Evolutionary conservation across 2,113 vertebrate species (phyloP).

Genomic region (Struthio camelus): DNA sequence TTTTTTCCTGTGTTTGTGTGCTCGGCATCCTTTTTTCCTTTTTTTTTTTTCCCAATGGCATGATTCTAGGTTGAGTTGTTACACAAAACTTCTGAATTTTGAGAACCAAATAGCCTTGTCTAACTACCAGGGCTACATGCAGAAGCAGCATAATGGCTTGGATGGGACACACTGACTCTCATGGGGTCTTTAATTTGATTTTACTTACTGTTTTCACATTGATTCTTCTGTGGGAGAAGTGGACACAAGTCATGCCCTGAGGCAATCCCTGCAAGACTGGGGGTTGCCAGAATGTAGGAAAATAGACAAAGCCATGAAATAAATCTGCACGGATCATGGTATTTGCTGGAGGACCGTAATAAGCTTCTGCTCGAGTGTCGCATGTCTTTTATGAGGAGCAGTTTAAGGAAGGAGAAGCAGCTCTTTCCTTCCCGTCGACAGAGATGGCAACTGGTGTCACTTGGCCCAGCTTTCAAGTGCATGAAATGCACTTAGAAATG

Average conservation of each 20-base stretch:
- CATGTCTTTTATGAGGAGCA: neutral
- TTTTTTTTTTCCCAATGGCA: neutral
- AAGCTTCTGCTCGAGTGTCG: neutral
- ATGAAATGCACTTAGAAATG: neutral
- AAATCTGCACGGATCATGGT: neutral
- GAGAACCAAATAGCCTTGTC: neutral
- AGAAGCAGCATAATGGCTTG: neutral
- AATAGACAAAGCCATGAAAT: neutral
- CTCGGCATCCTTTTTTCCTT: neutral
- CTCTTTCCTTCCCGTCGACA: neutral
- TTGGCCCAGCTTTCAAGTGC: neutral
- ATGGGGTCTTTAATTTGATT: neutral
- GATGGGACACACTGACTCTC: neutral
- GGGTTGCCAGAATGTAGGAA: neutral
- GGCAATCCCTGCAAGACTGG: neutral
- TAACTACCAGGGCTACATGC: fast-evolving
- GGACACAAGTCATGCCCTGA: neutral
- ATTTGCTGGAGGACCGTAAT: neutral
- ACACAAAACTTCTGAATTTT: neutral
- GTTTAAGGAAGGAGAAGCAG: neutral
- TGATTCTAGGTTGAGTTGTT: neutral
- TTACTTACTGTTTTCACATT: neutral
- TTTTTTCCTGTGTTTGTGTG: neutral
- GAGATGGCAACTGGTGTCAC: neutral
- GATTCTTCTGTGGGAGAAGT: neutral